phyloP scores from a whole-genome alignment of 2,797 vertebrate species.

The Sciaenops ocellatus region DNA sequence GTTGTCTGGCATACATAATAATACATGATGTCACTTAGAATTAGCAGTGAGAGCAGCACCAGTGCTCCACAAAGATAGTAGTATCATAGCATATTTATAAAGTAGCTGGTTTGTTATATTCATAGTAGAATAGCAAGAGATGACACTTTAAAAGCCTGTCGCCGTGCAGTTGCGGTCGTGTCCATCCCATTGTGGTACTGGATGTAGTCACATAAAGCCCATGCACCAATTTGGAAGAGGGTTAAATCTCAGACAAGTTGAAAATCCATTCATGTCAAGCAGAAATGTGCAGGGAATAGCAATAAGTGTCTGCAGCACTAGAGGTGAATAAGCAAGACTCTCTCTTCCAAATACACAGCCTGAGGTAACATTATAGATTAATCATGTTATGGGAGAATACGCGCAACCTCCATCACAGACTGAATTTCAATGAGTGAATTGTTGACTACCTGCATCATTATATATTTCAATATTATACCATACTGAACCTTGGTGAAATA shows the following conservation, averaged over 20 bases:
- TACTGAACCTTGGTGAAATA: constrained; percentile 43
- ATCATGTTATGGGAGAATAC: constrained; percentile 81
- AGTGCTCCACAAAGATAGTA: constrained; percentile 5
- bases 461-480: constrained; percentile 47
- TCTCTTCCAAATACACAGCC: constrained; percentile 79
- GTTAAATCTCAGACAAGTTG: constrained; percentile 73
- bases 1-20: constrained; percentile 11
- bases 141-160: constrained; percentile 33
- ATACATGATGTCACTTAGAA: constrained; percentile 17
- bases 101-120: constrained; percentile 12
- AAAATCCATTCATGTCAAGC: constrained; percentile 81
- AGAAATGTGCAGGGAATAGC: constrained; percentile 78
- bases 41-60: constrained; percentile 25
- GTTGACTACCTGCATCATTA: constrained; percentile 67
- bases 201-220: constrained; percentile 58
- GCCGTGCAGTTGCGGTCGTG: constrained; percentile 13
- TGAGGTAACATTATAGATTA: constrained; percentile 84
- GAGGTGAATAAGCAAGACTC: constrained; percentile 78
- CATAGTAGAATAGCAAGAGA: constrained; percentile 16
- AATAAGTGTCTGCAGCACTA: constrained; percentile 69
- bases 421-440: constrained; percentile 76
- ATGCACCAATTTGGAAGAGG: constrained; percentile 68
- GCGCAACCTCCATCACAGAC: constrained; percentile 67
- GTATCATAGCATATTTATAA: constrained; percentile 20
- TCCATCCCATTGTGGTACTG: constrained; percentile 42